Evolutionary conservation across 1,140 invertebrate species (phyloP), one percentile per base, ranked within the genome.

Genomic region (Palaemon carinicauda): DNA sequence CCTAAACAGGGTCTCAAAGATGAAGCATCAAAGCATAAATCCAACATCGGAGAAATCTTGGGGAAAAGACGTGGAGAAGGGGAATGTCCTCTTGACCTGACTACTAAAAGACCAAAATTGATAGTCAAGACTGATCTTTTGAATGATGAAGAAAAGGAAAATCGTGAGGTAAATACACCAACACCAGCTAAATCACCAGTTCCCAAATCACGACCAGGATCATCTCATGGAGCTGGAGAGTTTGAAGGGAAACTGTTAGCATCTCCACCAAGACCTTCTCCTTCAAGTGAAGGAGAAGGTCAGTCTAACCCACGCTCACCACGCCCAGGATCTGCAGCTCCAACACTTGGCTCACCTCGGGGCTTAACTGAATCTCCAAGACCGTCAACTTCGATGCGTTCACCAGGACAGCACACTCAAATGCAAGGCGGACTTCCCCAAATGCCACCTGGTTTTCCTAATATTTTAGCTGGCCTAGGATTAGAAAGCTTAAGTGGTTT

Each of bases 11-110:
- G 60, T 14, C 77, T 77, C 52, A 86, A 86, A 31, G 69, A 74
- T 52, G 77, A 86, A 41, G 41, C 3, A 21, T 27, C 51, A 27
- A 80, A 69, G 33, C 24, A 73, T 15, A 86, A 86, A 24, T 73
- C 75, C 21, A n/a, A 7, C 17, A 73, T 7, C 21, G 52, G 75
- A 21, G 84, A 86, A 21, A 73, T 29, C 85, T 24, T 71, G 81
- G 71, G 89, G 77, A 60, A 91, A 90, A 81, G 89, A 51, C 65
- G 88, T 31, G 88, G 82, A 12, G 89, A 89, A 24, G 85, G 87
- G 0, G 89, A 90, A 33, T 87, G 87, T 75, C 86, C 89, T 15
- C 89, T 89, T 29, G 89, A 89, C 75, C 88, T 89, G 24, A 89
- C 89, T 5, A 89, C 86, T 29, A 89, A 89, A 78, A 79, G 87